Evolutionary conservation across 2,797 vertebrate species (phyloP), one percentile per base, ranked within the genome.

Genomic region (Hypotaenidia philippensis): DNA sequence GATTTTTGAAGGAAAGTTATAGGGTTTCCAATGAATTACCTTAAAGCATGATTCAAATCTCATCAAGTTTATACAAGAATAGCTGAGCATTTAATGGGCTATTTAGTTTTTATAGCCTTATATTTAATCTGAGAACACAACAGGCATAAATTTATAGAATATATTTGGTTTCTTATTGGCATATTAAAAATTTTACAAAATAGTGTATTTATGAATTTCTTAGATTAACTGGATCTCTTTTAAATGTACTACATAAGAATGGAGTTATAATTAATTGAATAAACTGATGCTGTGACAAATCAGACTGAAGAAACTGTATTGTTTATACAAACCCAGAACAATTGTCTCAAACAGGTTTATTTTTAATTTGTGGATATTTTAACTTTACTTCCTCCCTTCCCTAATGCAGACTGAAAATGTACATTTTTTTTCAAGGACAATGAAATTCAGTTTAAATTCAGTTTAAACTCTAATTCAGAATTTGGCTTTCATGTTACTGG

Each of bases 31-130:
- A 20, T 63, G 20, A 63, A 41, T 83, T 90, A 90, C 16, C 14
- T 81, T 86, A 72, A 50, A 80, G 29, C 36, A 55, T 64, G 55
- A 68, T 81, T 92, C 21, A 71, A 81, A 89, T 72, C 34, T 87
- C 52, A 77, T 76, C 27, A 93, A 40, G 38, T 93, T 89, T 89
- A 63, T 85, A 56, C 20, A 93, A 61, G 41, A 83, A 81, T 94
- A 78, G 9, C 38, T 87, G 50, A 89, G 16, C 16, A 71, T 71
- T 89, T 83, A 92, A 69, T 81, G 8, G 75, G 20, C 38, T 61
- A n/a, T 89, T 95, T 93, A 50, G n/a, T 79, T 78, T 79, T 82
- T 89, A 89, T 71, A 87, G 34, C 41, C 19, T 56, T 87, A 76
- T 79, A 57, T 52, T 82, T 90, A 66, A 63, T 94, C 44, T 87